Evolutionary conservation across 1,140 invertebrate species (phyloP), one percentile per base, ranked within the genome.

Genomic region (Caerostris darwini): DNA sequence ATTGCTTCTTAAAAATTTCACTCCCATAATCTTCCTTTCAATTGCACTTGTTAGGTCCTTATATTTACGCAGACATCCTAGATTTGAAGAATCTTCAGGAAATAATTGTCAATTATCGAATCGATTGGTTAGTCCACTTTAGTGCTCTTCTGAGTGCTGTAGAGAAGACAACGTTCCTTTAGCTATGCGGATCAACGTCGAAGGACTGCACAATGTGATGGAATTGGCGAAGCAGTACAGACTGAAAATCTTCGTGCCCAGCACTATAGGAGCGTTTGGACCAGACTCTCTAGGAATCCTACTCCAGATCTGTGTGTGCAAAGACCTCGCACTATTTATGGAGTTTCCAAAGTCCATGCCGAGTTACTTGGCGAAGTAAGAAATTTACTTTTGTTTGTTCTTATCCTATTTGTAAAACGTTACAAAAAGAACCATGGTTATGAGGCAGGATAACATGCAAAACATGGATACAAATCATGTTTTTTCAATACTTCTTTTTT

Each of bases 211-310:
- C 96, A 99, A 99, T 96, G 97, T 99, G 0, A 97, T 99, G 94
- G 98, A 99, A 96, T 96, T 99, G 61, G 97, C 98, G 0, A 98
- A 98, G 95, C 98, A 98, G 95, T 99, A 99, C 96, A 97, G 97
- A 92, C 96, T 99, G 10, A 97, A 96, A 85, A 97, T 99, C 58
- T 99, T 99, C 95, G 98, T 99, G 19, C 98, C 98, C 3, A 98
- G 98, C 95, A 99, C 98, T 0, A 99, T 99, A 94, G 99, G 98
- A 2, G 98, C 98, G 0, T 99, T 99, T 95, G 99, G 99, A 4
- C 98, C 98, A 0, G 98, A 98, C 95, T 99, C 98, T 5, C 98
- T 1, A 96, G 98, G 69, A 98, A 98, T 96, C 98, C 98, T 5
- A 99, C 98, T 0, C 98, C 98, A 2, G 99, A 99, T 96, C 96